phyloP scores from a whole-genome alignment of 1,140 invertebrate genomes.

The Megathymus violae region DNA sequence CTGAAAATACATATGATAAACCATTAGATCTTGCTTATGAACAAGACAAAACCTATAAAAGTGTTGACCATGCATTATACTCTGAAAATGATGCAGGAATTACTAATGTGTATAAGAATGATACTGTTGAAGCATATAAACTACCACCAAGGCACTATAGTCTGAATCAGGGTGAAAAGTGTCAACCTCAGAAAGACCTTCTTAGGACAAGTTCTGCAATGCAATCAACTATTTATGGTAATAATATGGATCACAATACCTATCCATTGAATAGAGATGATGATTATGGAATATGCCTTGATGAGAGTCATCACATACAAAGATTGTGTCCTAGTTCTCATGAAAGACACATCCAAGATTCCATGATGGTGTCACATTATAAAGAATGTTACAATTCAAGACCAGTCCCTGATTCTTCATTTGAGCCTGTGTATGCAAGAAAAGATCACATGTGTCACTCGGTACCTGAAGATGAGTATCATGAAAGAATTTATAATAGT shows the following conservation, averaged over 20 bases:
- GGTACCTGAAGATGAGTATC: constrained; percentile 61
- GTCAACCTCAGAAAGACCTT: constrained; percentile 61
- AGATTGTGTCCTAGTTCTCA: constrained; percentile 70
- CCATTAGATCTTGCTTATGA: constrained; percentile 75
- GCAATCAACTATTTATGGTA: constrained; percentile 56
- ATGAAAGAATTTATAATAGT: constrained; percentile 63
- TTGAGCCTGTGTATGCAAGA: constrained; percentile 61
- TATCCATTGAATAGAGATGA: constrained; percentile 59
- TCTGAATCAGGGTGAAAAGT: constrained; percentile 67
- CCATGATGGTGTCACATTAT: constrained; percentile 63
- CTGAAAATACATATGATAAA: constrained; percentile 80
- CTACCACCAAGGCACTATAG: constrained; percentile 60
- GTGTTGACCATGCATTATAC: constrained; percentile 80
- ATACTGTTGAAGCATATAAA: constrained; percentile 55
- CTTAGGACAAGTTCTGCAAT: constrained; percentile 51
- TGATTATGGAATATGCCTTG: constrained; percentile 57
- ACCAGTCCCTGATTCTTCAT: constrained; percentile 54
- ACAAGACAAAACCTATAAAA: constrained; percentile 79
- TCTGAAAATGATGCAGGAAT: constrained; percentile 65
- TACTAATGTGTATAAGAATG: constrained; percentile 54
- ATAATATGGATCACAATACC: constrained; percentile 57
- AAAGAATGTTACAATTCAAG: constrained; percentile 60
- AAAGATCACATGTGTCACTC: constrained; percentile 63
- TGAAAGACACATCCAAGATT: constrained; percentile 66
- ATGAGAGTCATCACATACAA: constrained; percentile 65